A percentile compares a stretch with the other conserved stretches of the same genome.
phyloP scores from a whole-genome alignment of 2,888 invertebrate genomes.

The Drosophila vallismaia region DNA sequence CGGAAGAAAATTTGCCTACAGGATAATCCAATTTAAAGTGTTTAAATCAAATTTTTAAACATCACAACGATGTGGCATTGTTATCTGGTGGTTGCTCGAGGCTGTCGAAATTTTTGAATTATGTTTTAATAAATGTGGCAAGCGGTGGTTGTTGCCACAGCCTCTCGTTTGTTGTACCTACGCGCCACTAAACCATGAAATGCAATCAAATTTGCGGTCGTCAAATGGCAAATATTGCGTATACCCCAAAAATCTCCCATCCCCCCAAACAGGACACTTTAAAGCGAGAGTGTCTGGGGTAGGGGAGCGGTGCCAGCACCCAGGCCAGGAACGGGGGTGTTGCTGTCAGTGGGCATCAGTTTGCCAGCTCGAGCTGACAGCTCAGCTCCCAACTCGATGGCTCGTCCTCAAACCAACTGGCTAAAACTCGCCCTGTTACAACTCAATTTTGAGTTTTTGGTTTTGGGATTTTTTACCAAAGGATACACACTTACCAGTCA shows the following conservation, averaged over 20 bases:
- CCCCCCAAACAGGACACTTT: conserved; percentile 53
- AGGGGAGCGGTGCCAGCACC: conserved; percentile 1
- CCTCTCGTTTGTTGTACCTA: conserved; percentile 67
- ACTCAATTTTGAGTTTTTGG: conserved; percentile 77
- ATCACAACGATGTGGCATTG: conserved; percentile 72
- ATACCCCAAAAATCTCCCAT: conserved; percentile 16
- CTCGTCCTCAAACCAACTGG: conserved; percentile 27
- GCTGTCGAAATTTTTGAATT: conserved; percentile 75
- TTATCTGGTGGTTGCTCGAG: conserved; percentile 44
- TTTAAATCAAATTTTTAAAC: conserved; percentile 83
- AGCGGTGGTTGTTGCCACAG: conserved; percentile 40
- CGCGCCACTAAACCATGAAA: conserved; percentile 81
- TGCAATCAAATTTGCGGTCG: conserved; percentile 83
- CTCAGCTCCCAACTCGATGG: conserved; percentile 54
- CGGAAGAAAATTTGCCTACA: conserved; percentile 75
- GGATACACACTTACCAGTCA: no score
- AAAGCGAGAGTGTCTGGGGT: conserved; percentile 39
- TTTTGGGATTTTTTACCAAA: conserved; percentile 50
- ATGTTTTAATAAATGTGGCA: conserved; percentile 76
- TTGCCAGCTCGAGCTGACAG: conserved; percentile 78
- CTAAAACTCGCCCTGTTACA: conserved; percentile 59
- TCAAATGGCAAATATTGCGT: conserved; percentile 81
- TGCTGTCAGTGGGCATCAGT: conserved; percentile 74
- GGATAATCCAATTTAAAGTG: conserved; percentile 84
- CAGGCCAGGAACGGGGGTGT: neutral